These are phyloP conservation scores for Dreissena rostriformis DNA, from an alignment of 1,140 invertebrate genomes.

Conservation along the genomic window DNA sequence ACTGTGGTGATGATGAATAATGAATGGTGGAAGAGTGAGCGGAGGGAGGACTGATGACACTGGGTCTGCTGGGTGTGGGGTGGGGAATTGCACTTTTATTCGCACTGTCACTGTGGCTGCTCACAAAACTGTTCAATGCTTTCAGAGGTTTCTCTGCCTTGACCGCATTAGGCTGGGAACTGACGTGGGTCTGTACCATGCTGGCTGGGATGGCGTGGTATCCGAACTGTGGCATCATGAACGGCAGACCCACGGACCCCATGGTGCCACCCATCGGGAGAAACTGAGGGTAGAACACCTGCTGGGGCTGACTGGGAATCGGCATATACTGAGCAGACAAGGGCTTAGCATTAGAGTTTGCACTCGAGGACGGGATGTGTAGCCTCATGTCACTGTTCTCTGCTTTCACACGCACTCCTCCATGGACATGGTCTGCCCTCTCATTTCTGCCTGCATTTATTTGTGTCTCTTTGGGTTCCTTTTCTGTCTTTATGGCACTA, in stretches of 20 bases:
- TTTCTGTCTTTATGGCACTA: not conserved
- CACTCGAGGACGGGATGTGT: not conserved
- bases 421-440: not conserved
- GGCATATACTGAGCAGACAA: conserved; percentile 16
- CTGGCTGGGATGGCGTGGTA: conserved; percentile 17
- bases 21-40: conserved; percentile 16
- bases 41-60: conserved; percentile 19
- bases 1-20: not conserved
- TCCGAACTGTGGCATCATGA: conserved; percentile 36
- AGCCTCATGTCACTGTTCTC: not conserved
- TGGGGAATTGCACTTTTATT: conserved; percentile 24
- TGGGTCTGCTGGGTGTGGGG: not conserved
- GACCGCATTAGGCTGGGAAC: not conserved
- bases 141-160: conserved; percentile 34
- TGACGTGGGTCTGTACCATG: not conserved
- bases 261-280: conserved; percentile 40
- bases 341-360: conserved; percentile 14
- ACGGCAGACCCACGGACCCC: conserved; percentile 43
- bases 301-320: conserved; percentile 7
- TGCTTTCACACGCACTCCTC: not conserved
- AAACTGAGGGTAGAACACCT: conserved; percentile 50
- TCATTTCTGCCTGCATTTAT: not conserved
- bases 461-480: not conserved
- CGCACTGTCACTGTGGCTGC: conserved; percentile 7
- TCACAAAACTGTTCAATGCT: conserved; percentile 36